A percentile compares a stretch with the other conserved stretches of the same genome.
Evolutionary conservation across 2,888 invertebrate species (phyloP).

Genomic region (Eretmocerus hayati): DNA sequence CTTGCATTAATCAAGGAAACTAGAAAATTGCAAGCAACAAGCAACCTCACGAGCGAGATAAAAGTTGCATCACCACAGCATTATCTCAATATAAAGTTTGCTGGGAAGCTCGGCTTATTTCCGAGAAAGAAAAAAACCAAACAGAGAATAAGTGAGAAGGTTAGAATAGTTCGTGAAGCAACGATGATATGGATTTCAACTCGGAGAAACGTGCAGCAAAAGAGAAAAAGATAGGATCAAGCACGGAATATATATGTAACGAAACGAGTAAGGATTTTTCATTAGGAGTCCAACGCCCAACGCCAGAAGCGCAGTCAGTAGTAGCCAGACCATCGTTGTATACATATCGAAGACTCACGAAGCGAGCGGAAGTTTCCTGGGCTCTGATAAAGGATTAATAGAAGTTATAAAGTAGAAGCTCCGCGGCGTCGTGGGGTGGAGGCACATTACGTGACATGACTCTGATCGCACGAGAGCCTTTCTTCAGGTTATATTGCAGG

Average conservation of each 20-base stretch:
- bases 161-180: not conserved
- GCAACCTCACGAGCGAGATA: no score
- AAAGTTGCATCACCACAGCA: no score
- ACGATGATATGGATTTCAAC: not conserved
- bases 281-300: slow-evolving; percentile 31
- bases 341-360: not conserved
- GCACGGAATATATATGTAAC: slow-evolving; percentile 1
- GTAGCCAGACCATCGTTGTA: slow-evolving; percentile 1
- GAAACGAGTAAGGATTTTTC: slow-evolving; percentile 36
- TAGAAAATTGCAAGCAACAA: no score
- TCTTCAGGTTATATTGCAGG: slow-evolving; percentile 47
- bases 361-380: slow-evolving; percentile 27
- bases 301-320: not conserved
- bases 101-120: not conserved
- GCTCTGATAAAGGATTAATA: slow-evolving; percentile 46
- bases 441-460: slow-evolving; percentile 48
- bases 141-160: not conserved
- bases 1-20: no score
- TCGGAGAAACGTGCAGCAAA: no score
- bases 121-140: slow-evolving; percentile 3
- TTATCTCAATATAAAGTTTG: slow-evolving; percentile 21
- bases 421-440: slow-evolving; percentile 34
- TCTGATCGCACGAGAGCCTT: slow-evolving; percentile 45
- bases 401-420: slow-evolving; percentile 48
- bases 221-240: no score